Conservation (phyloP, 2,113 vertebrate species). For the Xyliphius kryptos region DNA sequence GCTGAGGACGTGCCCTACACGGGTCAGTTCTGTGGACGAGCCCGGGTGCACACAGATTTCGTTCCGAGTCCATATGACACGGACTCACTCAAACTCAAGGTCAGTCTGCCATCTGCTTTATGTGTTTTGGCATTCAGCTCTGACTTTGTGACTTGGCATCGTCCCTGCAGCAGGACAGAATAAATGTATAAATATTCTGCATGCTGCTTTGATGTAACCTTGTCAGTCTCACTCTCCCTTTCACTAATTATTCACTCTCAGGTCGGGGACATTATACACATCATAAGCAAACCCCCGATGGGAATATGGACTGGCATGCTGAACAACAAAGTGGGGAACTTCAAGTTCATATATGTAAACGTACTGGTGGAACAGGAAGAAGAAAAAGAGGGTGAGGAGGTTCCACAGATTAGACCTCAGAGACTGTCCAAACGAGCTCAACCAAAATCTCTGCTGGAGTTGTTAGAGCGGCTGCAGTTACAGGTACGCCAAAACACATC, state of each 20-base stretch:
- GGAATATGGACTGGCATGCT: constrained; percentile 95
- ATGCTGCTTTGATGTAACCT: background rate
- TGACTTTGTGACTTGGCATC: background rate
- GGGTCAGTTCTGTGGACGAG: constrained; percentile 84
- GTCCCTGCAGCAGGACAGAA: background rate
- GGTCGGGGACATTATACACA: constrained; percentile 90
- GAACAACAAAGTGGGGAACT: constrained; percentile 90
- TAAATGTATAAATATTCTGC: background rate
- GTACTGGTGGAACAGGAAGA: constrained; percentile 70
- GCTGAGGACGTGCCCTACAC: constrained; percentile 78
- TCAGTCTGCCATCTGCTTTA: constrained; percentile 40
- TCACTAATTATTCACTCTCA: constrained; percentile 42
- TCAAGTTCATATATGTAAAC: constrained; percentile 97
- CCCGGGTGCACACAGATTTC: constrained; percentile 89
- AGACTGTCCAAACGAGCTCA: constrained; percentile 68
- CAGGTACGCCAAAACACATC: constrained; percentile 67
- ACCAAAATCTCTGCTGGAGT: constrained; percentile 78
- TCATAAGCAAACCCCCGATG: constrained; percentile 95
- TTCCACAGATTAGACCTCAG: constrained; percentile 65
- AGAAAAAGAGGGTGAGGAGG: constrained; percentile 58
- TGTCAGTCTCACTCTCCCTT: too few relatives aligned
- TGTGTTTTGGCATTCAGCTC: background rate
- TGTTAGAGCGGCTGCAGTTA: constrained; percentile 77
- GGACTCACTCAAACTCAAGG: constrained; percentile 95
- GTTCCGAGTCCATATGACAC: constrained; percentile 93